Conservation (phyloP, 2,797 vertebrate species). For the Phoeniculus purpureus region DNA sequence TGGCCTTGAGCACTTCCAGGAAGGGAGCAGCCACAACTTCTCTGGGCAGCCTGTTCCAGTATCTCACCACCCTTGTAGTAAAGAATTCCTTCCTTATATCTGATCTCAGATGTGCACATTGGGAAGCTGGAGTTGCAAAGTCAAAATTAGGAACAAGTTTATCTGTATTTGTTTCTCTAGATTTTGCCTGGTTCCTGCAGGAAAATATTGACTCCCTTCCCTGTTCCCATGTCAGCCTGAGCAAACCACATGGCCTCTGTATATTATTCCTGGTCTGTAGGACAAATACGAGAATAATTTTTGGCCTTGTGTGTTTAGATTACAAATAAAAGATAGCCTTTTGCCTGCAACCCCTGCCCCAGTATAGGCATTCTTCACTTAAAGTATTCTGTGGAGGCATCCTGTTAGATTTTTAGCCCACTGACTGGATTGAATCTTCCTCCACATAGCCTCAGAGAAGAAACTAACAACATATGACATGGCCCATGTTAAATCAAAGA, state of each 20-base stretch:
- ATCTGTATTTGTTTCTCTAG: background rate
- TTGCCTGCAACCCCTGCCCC: background rate
- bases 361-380: background rate
- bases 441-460: background rate
- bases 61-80: background rate
- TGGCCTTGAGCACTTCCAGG: background rate
- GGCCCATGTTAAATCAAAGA: slow-evolving; percentile 7
- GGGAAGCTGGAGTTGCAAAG: background rate
- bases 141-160: background rate
- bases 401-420: background rate
- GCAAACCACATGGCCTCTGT: background rate
- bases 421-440: background rate
- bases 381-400: background rate
- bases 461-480: background rate
- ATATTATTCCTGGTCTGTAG: background rate
- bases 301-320: background rate
- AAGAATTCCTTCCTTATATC: background rate
- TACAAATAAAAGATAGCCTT: background rate
- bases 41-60: background rate
- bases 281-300: background rate
- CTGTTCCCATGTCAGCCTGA: background rate
- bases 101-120: background rate
- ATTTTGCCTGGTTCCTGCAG: background rate
- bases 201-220: background rate
- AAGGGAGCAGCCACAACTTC: background rate